A percentile compares a stretch with the other conserved stretches of the same genome.
These are phyloP conservation scores for Dendroctonus ponderosae DNA, from an alignment of 1,140 invertebrate species.

Conservation along the genomic window DNA sequence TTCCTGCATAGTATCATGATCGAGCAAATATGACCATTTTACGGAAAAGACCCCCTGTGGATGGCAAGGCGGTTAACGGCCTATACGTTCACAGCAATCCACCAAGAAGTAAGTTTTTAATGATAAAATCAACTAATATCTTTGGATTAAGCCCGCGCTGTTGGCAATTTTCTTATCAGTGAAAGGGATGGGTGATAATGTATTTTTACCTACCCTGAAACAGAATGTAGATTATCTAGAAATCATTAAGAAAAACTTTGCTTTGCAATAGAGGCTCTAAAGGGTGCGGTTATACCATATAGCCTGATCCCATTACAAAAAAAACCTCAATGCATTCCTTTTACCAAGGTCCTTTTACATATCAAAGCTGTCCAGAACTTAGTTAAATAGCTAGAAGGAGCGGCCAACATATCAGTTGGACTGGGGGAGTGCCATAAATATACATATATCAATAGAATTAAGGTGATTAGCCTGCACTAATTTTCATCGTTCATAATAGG, in stretches of 20 bases:
- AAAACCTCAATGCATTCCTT: too few relatives aligned
- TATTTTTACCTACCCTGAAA: not conserved
- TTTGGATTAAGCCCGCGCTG: too few relatives aligned
- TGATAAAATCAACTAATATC: not conserved
- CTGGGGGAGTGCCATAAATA: too few relatives aligned
- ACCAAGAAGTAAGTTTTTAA: slow-evolving; percentile 53
- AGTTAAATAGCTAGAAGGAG: too few relatives aligned
- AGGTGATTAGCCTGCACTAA: not conserved
- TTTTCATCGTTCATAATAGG: not conserved
- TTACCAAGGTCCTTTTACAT: too few relatives aligned
- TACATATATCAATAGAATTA: not conserved
- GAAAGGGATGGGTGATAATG: not conserved
- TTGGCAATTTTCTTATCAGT: not conserved
- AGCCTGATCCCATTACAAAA: too few relatives aligned
- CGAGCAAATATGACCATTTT: slow-evolving; percentile 26
- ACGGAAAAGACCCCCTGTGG: slow-evolving; percentile 27
- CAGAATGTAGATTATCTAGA: not conserved
- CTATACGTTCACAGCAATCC: slow-evolving; percentile 59
- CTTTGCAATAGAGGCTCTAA: not conserved
- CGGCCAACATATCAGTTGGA: too few relatives aligned
- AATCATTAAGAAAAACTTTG: not conserved
- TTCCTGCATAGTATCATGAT: not conserved
- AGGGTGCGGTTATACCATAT: not conserved
- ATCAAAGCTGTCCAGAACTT: too few relatives aligned
- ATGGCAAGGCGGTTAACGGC: slow-evolving; percentile 49